These are phyloP conservation scores for Lithophane socia DNA, from an alignment of 2,888 invertebrate species.

Conservation along the genomic window DNA sequence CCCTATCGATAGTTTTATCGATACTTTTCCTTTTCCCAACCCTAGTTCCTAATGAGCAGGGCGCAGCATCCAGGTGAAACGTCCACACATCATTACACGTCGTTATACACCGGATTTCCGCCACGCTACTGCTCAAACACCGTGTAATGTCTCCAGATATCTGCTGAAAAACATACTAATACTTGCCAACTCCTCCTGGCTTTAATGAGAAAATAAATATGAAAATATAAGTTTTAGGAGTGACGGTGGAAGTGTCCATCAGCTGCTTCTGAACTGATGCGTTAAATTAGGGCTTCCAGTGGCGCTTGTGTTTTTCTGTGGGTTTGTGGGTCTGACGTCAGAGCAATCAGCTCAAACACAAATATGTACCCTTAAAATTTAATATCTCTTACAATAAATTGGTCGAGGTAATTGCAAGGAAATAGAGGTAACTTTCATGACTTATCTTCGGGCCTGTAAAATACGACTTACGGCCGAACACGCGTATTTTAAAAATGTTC, in stretches of 20 bases:
- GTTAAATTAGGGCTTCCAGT: conserved; percentile 44
- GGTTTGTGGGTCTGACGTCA: background rate
- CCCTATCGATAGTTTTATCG: background rate
- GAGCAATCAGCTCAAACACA: background rate
- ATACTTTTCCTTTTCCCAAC: conserved; percentile 50
- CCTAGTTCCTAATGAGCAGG: conserved; percentile 79
- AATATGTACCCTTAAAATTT: background rate
- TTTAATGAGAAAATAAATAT: conserved; percentile 56
- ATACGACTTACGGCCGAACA: too few species aligned
- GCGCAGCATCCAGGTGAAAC: conserved; percentile 83
- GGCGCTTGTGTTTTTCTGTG: conserved; percentile 38
- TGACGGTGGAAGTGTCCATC: conserved; percentile 44
- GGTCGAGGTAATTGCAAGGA: too few species aligned
- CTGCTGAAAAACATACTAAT: conserved; percentile 59
- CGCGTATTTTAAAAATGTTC: background rate
- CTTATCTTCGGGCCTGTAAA: too few species aligned
- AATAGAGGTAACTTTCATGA: too few species aligned
- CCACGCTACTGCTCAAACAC: conserved; percentile 76
- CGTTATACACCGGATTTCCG: conserved; percentile 86
- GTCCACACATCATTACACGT: conserved; percentile 87
- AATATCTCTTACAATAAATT: background rate
- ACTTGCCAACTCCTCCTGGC: conserved; percentile 54
- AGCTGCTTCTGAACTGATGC: conserved; percentile 37
- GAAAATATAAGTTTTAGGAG: conserved; percentile 39
- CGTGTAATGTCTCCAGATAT: conserved; percentile 79